Evolutionary conservation across 2,797 vertebrate genomes (phyloP).

Genomic region (Kryptolebias ocellatus): DNA sequence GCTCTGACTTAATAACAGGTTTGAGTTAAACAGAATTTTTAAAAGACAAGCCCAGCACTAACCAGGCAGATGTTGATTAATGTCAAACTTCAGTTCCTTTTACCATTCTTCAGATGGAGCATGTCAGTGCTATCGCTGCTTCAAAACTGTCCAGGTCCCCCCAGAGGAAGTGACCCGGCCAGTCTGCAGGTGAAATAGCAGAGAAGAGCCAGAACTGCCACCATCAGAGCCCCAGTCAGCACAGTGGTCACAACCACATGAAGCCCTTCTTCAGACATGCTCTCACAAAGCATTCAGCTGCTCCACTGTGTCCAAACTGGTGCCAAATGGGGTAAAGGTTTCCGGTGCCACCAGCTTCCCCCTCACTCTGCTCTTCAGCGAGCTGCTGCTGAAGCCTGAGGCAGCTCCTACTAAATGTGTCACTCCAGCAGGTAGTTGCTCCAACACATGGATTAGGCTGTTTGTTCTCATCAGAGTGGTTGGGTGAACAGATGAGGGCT

Average conservation of each 20-base stretch:
- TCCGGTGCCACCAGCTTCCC: slow-evolving; percentile 1
- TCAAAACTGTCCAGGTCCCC: slow-evolving; percentile 67
- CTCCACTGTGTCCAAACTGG: slow-evolving; percentile 9
- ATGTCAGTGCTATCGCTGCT: background rate
- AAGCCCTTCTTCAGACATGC: slow-evolving; percentile 57
- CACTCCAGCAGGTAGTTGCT: slow-evolving; percentile 27
- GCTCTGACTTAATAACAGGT: background rate
- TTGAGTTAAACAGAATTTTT: background rate
- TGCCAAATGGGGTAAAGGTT: background rate
- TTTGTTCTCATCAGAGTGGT: slow-evolving; percentile 22
- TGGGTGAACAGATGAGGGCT: slow-evolving; percentile 1
- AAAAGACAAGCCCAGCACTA: background rate
- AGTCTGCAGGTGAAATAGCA: slow-evolving; percentile 84
- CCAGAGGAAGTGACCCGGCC: slow-evolving; percentile 65
- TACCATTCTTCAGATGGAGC: slow-evolving; percentile 7
- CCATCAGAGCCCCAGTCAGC: slow-evolving; percentile 62
- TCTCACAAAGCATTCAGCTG: background rate
- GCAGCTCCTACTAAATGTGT: slow-evolving; percentile 19
- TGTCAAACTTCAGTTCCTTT: too few relatives aligned
- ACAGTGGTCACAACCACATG: slow-evolving; percentile 67
- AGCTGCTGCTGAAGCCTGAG: slow-evolving; percentile 21
- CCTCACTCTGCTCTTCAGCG: background rate
- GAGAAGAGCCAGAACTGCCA: slow-evolving; percentile 70
- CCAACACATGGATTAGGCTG: slow-evolving; percentile 52
- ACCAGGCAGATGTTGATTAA: background rate